Evolutionary conservation across 2,113 vertebrate genomes (phyloP).

Genomic region (Poicephalus gulielmi): DNA sequence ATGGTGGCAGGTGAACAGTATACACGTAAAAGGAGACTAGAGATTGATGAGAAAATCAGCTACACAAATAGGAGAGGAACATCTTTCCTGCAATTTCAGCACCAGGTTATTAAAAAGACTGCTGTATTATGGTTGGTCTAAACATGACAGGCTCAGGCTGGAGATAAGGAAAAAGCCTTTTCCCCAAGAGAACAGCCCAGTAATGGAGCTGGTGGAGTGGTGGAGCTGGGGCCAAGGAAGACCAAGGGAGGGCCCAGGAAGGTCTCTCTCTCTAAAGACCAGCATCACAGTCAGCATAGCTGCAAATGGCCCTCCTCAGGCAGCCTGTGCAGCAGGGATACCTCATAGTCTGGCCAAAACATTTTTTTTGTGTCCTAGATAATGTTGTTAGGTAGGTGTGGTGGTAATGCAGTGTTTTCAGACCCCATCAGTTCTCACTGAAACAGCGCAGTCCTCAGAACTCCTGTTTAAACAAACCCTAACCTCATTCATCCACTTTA

Average conservation of each 20-base stretch:
- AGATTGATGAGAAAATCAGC: neutral
- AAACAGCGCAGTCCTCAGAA: neutral
- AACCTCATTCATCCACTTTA: neutral
- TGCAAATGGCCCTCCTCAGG: fast-evolving
- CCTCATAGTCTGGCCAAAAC: neutral
- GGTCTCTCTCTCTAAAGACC: neutral
- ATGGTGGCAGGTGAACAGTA: neutral
- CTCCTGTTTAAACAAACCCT: neutral
- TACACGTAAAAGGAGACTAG: neutral
- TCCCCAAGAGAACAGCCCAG: neutral
- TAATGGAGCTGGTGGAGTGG: too few relatives aligned
- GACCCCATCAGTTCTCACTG: fast-evolving
- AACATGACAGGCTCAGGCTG: neutral
- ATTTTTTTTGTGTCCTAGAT: neutral
- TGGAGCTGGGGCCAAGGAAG: too few relatives aligned
- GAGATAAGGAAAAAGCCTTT: neutral
- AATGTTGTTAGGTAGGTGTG: neutral
- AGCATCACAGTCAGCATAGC: neutral
- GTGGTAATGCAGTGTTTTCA: neutral
- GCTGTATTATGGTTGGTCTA: neutral
- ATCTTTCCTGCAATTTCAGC: neutral
- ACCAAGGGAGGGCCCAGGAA: too few relatives aligned
- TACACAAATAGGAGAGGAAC: neutral
- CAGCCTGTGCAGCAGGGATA: neutral
- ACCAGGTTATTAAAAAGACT: neutral